Percentiles rank a stretch among this genome's conserved stretches.
phyloP scores from a whole-genome alignment of 2,113 vertebrate species.

The Mugil cephalus region DNA sequence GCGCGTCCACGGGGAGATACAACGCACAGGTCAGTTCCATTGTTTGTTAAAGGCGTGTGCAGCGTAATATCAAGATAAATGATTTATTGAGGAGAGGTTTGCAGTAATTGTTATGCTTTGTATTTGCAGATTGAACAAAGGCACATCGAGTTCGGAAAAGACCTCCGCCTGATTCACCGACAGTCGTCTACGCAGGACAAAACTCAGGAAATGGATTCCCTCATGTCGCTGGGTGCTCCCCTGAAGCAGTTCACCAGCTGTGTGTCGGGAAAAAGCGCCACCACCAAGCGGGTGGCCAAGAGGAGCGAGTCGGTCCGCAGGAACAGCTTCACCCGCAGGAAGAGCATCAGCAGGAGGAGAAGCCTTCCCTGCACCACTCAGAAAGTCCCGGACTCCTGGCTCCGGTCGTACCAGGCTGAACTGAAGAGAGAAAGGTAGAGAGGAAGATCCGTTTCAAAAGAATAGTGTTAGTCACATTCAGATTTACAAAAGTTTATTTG shows the following conservation, averaged over 20 bases:
- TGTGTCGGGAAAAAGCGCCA: conserved; percentile 39
- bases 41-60: neutral
- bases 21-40: conserved; percentile 41
- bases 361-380: conserved; percentile 70
- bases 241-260: conserved; percentile 76
- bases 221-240: conserved; percentile 70
- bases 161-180: neutral
- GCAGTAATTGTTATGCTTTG: neutral
- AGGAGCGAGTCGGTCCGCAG: conserved; percentile 66
- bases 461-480: neutral
- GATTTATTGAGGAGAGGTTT: neutral
- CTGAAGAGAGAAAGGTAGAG: conserved; percentile 80
- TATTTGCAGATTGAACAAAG: conserved; percentile 40
- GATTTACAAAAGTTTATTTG: no score
- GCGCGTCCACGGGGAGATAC: neutral
- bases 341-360: conserved; percentile 76
- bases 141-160: neutral
- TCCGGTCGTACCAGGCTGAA: conserved; percentile 73
- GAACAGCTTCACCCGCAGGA: conserved; percentile 73
- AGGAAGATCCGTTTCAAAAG: neutral
- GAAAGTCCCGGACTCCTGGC: conserved; percentile 81
- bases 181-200: neutral
- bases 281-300: conserved; percentile 19
- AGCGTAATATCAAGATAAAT: no score
- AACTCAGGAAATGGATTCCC: conserved; percentile 64